These are phyloP conservation scores for Drusus annulatus DNA, from an alignment of 1,140 invertebrate species.

Conservation along the genomic window DNA sequence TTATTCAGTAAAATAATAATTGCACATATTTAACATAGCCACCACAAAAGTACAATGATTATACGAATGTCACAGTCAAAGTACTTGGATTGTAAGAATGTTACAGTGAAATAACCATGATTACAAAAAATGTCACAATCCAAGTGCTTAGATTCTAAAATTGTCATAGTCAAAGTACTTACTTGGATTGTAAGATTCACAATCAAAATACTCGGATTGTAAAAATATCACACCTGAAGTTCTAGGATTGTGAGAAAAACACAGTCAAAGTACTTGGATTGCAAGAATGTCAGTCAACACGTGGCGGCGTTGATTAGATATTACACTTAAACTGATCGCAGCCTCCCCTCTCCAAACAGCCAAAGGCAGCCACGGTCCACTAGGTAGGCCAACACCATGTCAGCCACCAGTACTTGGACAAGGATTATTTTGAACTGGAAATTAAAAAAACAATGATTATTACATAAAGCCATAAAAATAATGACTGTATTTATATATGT, in stretches of 20 bases:
- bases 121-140: too few relatives aligned
- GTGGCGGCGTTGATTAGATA: background rate
- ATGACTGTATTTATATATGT: too few relatives aligned
- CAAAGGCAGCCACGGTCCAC: slow-evolving; percentile 90
- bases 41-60: too few relatives aligned
- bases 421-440: slow-evolving; percentile 90
- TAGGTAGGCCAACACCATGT: slow-evolving; percentile 87
- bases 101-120: too few relatives aligned
- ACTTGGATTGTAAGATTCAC: background rate
- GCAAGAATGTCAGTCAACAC: slow-evolving; percentile 21
- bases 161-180: too few relatives aligned
- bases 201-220: background rate
- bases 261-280: slow-evolving; percentile 5
- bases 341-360: slow-evolving; percentile 88
- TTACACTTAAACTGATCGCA: slow-evolving; percentile 60
- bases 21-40: too few relatives aligned
- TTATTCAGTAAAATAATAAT: too few relatives aligned
- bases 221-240: background rate
- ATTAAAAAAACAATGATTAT: slow-evolving; percentile 65
- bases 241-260: background rate
- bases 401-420: slow-evolving; percentile 83
- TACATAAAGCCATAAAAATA: too few relatives aligned
- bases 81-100: too few relatives aligned
- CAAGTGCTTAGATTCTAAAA: too few relatives aligned
- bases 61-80: too few relatives aligned